Conservation (phyloP, 2,888 invertebrate genomes). For the Isoperla grammatica region DNA sequence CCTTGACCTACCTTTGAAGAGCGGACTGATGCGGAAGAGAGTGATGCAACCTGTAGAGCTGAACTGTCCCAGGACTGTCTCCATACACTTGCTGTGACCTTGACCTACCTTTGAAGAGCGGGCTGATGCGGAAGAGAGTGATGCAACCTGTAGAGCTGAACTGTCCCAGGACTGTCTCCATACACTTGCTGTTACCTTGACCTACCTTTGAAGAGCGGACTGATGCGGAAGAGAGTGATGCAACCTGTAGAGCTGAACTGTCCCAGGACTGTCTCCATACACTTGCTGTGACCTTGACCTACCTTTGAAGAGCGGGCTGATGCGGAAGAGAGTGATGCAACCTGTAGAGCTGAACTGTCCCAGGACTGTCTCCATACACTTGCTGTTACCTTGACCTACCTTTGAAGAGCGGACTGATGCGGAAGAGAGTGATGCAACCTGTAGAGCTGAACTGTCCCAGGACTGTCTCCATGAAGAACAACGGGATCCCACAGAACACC, state of each 20-base stretch:
- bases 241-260: slow-evolving; percentile 81
- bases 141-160: slow-evolving; percentile 78
- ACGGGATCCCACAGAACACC: slow-evolving; percentile 74
- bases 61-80: slow-evolving; percentile 81
- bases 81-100: slow-evolving; percentile 49
- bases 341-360: slow-evolving; percentile 82
- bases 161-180: slow-evolving; percentile 83
- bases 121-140: slow-evolving; percentile 72
- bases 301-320: slow-evolving; percentile 84
- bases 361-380: slow-evolving; percentile 73
- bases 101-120: slow-evolving; percentile 74
- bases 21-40: slow-evolving; percentile 71
- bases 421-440: slow-evolving; percentile 76
- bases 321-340: slow-evolving; percentile 73
- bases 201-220: slow-evolving; percentile 80
- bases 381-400: slow-evolving; percentile 48
- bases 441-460: slow-evolving; percentile 81
- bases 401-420: slow-evolving; percentile 77
- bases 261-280: slow-evolving; percentile 79
- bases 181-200: slow-evolving; percentile 33
- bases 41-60: slow-evolving; percentile 75
- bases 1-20: slow-evolving; percentile 83
- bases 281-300: slow-evolving; percentile 31
- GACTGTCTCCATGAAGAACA: slow-evolving; percentile 74
- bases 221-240: slow-evolving; percentile 71